Evolutionary conservation across 2,888 invertebrate species (phyloP).

Genomic region (Meiosimyza platycephala): DNA sequence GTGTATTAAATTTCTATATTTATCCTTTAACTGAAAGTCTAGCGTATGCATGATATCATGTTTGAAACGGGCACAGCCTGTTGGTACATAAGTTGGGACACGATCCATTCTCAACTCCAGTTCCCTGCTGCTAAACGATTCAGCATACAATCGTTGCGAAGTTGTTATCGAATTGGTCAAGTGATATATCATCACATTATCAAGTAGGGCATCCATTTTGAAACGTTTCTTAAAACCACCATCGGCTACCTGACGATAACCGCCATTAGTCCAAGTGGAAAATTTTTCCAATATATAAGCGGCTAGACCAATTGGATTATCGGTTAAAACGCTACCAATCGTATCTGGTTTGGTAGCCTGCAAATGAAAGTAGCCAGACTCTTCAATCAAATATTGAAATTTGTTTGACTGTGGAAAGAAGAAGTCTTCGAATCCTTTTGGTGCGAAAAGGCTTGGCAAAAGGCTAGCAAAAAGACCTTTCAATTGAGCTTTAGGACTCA

Average conservation of each 20-base stretch:
- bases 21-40: conserved; percentile 71
- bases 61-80: conserved; percentile 80
- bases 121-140: conserved; percentile 65
- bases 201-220: conserved; percentile 70
- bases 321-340: conserved; percentile 70
- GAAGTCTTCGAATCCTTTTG: conserved; percentile 67
- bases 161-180: conserved; percentile 77
- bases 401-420: conserved; percentile 67
- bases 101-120: conserved; percentile 62
- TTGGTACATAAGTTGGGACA: conserved; percentile 76
- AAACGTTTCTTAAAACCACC: conserved; percentile 74
- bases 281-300: conserved; percentile 93
- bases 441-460: conserved; percentile 72
- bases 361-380: conserved; percentile 77
- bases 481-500: conserved; percentile 58
- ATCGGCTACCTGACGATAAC: conserved; percentile 69
- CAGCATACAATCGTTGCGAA: conserved; percentile 78
- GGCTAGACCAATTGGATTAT: conserved; percentile 82
- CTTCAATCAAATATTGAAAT: conserved; percentile 59
- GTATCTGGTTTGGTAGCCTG: conserved; percentile 93
- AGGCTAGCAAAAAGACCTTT: conserved; percentile 69
- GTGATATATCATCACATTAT: conserved; percentile 87
- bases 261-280: conserved; percentile 75
- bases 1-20: conserved; percentile 76
- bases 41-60: conserved; percentile 75